Evolutionary conservation across 2,113 vertebrate genomes (phyloP).

Genomic region (Apeltes quadracus): DNA sequence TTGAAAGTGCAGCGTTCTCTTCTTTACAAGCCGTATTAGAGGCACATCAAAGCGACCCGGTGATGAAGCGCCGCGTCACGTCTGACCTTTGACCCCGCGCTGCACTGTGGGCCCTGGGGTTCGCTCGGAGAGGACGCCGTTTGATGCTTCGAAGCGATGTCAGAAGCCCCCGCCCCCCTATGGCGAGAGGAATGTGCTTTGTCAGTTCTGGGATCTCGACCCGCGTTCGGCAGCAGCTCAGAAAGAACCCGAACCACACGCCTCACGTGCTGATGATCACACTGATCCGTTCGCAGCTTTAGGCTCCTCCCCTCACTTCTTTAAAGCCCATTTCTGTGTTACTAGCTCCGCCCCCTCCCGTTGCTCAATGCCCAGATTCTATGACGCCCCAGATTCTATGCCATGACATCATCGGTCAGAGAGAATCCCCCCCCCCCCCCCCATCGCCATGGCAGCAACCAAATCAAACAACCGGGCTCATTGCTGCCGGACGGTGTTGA

Average conservation of each 20-base stretch:
- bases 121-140: constrained; percentile 1
- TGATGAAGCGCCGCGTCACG: constrained; percentile 52
- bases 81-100: constrained; percentile 35
- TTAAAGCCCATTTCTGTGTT: constrained; percentile 13
- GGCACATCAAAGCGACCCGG: constrained; percentile 75
- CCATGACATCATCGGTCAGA: no score
- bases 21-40: constrained; percentile 79
- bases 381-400: no score
- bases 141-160: not conserved
- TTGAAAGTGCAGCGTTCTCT: constrained; percentile 78
- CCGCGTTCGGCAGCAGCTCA: constrained; percentile 3
- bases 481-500: constrained; percentile 52
- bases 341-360: constrained; percentile 22
- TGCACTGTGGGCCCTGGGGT: not conserved
- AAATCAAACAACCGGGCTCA: constrained; percentile 73
- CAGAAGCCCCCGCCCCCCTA: not conserved
- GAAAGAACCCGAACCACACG: not conserved
- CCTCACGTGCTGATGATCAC: not conserved
- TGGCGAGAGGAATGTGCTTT: not conserved
- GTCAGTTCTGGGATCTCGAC: not conserved
- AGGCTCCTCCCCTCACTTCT: not conserved
- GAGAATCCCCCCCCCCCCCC: constrained; percentile 29
- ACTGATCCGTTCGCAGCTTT: constrained; percentile 15
- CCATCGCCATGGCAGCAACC: constrained; percentile 69
- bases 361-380: constrained; percentile 56